These are phyloP conservation scores for Amitus sp. DNA, from an alignment of 2,888 invertebrate genomes.

Conservation along the genomic window DNA sequence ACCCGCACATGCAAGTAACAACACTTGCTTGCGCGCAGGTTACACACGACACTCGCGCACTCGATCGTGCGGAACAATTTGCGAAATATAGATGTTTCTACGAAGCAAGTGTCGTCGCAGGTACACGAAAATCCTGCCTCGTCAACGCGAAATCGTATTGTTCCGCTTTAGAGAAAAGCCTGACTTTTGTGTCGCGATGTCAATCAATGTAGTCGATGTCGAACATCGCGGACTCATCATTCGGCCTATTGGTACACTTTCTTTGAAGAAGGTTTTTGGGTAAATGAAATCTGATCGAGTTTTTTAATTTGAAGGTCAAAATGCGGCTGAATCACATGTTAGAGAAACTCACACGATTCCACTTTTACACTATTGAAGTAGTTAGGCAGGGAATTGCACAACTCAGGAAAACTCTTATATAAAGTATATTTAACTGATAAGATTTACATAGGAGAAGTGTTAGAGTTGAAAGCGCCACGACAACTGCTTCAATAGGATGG, in stretches of 20 bases:
- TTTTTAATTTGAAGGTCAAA: too few species aligned
- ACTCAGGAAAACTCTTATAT: too few species aligned
- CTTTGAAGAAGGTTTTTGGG: neutral
- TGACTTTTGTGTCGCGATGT: neutral
- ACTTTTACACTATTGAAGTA: too few species aligned
- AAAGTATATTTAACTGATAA: too few species aligned
- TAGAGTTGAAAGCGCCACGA: too few species aligned
- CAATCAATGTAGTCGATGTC: neutral
- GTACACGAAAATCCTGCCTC: constrained; percentile 27
- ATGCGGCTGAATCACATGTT: too few species aligned
- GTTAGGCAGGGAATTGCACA: too few species aligned
- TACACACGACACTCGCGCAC: constrained; percentile 19
- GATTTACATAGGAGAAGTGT: too few species aligned
- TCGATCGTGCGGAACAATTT: constrained; percentile 33
- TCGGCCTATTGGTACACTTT: neutral
- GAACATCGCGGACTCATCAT: neutral
- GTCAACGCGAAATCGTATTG: constrained; percentile 22
- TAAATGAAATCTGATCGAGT: neutral
- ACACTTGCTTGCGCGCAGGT: constrained; percentile 24
- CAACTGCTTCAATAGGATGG: too few species aligned
- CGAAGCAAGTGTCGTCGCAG: constrained; percentile 38
- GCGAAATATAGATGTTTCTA: constrained; percentile 52
- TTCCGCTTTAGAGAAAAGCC: neutral
- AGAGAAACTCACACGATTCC: too few species aligned
- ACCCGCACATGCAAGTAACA: constrained; percentile 16